Percentiles rank a stretch among this genome's conserved stretches.
phyloP scores from a whole-genome alignment of 2,888 invertebrate genomes.

The Lysandra bellargus region DNA sequence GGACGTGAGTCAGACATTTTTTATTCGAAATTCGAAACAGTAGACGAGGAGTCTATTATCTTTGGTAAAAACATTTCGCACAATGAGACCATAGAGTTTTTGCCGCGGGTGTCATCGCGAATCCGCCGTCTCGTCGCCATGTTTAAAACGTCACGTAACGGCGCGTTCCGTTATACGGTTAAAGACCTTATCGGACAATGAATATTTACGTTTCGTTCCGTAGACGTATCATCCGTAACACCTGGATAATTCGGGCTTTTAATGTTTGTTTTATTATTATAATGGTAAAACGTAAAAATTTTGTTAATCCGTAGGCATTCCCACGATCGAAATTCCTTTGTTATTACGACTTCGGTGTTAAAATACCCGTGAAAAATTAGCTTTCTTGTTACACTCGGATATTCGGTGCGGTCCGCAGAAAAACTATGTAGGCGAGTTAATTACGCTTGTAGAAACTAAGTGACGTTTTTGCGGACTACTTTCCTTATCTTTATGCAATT shows the following conservation, averaged over 20 bases:
- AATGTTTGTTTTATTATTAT: slow-evolving; percentile 27
- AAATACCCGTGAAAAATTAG: slow-evolving; percentile 5
- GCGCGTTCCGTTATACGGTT: slow-evolving; percentile 34
- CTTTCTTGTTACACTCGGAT: background rate
- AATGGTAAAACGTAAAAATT: background rate
- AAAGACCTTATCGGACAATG: slow-evolving; percentile 33
- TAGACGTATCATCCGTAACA: slow-evolving; percentile 21
- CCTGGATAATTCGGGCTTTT: slow-evolving; percentile 4
- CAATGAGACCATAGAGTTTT: slow-evolving; percentile 29
- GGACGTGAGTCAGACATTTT: slow-evolving; percentile 20
- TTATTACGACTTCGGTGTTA: background rate
- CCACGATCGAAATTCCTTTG: slow-evolving; percentile 7
- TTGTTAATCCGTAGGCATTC: background rate
- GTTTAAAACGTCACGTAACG: slow-evolving; percentile 30
- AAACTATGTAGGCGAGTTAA: slow-evolving; percentile 5
- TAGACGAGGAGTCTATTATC: slow-evolving; percentile 25
- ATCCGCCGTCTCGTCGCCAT: slow-evolving; percentile 27
- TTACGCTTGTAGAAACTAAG: background rate
- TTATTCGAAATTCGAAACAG: slow-evolving; percentile 27
- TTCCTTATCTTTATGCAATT: background rate
- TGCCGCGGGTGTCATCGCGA: slow-evolving; percentile 30
- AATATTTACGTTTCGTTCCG: slow-evolving; percentile 32
- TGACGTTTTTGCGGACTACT: slow-evolving; percentile 5
- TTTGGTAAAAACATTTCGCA: slow-evolving; percentile 28
- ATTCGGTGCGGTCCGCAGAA: background rate